Evolutionary conservation across 1,140 invertebrate genomes (phyloP), one percentile per base, ranked within the genome.

Genomic region (Meloidogyne floridensis): DNA sequence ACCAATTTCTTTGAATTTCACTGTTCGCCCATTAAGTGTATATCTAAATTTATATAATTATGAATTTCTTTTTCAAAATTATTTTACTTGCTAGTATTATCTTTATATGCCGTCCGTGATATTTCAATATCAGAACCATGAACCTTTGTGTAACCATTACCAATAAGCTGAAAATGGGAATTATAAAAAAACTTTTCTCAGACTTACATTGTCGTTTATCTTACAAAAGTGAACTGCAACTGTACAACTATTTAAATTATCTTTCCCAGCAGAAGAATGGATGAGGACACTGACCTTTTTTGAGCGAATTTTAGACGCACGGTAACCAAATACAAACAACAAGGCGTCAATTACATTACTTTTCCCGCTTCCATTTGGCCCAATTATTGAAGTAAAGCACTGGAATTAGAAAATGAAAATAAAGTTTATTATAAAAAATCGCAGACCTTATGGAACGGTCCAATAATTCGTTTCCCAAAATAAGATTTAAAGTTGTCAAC

Each of bases 341-440:
- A 99, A 95, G 0, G 98, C 97, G 91, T 99, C 98, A 86, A 99
- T 99, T 0, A 98, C 96, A 91, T 99, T 99, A 83, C 95, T 97
- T 90, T 99, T 99, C 0, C 98, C 98, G 92, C 95, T 98, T n/a
- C 98, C 98, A 92, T 99, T 99, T 0, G 98, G 97, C 0, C 98
- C 98, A 88, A 99, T 94, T 84, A 99, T 98, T 11, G 96, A 93
- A 32, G 96, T 96, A 87, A 98, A 99, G 91, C 94, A 95, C 94
- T 96, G 91, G 76, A 93, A 72, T 78, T 9, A 20, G 43, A 53
- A 47, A 4, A 74, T 32, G 32, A 32, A 32, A 32, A 32, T 32
- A 70, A 11, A 43, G 0, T n/a, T 2, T 8, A 80, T 20, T 3
- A 53, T 32, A 72, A n/a, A 13, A 7, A 32, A 32, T 32, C 32